These are phyloP conservation scores for Drosophila demipolita DNA, from an alignment of 2,888 invertebrate species.

Conservation along the genomic window DNA sequence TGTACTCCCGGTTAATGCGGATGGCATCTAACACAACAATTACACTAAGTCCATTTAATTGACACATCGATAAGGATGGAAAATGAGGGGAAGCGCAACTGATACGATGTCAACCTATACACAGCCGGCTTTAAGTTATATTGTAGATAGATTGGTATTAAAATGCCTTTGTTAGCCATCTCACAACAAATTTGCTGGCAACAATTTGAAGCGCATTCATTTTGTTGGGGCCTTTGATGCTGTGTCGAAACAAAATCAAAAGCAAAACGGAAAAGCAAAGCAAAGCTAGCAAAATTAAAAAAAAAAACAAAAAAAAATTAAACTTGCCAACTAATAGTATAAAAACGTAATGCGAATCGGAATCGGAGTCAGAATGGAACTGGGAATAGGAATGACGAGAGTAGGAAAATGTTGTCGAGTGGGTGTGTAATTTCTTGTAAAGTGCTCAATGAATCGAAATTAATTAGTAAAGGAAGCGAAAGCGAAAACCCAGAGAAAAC, in stretches of 20 bases:
- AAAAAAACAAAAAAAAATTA: constrained; percentile 23
- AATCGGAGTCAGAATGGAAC: constrained; percentile 29
- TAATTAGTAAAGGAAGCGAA: constrained; percentile 76
- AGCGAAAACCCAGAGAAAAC: constrained; percentile 30
- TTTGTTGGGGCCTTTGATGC: constrained; percentile 68
- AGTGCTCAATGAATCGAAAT: constrained; percentile 82
- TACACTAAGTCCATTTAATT: constrained; percentile 72
- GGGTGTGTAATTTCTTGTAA: constrained; percentile 77
- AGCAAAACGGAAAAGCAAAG: constrained; percentile 15
- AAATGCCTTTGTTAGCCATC: constrained; percentile 42
- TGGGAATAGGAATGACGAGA: constrained; percentile 34
- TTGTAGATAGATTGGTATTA: constrained; percentile 8
- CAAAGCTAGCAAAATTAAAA: constrained; percentile 15
- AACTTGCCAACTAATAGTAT: constrained; percentile 49
- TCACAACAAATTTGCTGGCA: constrained; percentile 71
- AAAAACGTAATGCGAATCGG: constrained; percentile 56
- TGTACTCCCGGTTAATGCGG: constrained; percentile 51
- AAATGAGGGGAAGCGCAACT: constrained; percentile 31
- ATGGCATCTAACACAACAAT: constrained; percentile 57
- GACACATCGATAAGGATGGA: constrained; percentile 66
- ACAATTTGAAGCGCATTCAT: constrained; percentile 74
- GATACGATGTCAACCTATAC: constrained; percentile 33
- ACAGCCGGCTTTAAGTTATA: constrained; percentile 1
- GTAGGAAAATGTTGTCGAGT: constrained; percentile 34
- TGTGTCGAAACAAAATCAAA: constrained; percentile 28